Base-by-base conservation (phyloP, 2,113 vertebrate genomes). In the Ciconia boyciana region DNA sequence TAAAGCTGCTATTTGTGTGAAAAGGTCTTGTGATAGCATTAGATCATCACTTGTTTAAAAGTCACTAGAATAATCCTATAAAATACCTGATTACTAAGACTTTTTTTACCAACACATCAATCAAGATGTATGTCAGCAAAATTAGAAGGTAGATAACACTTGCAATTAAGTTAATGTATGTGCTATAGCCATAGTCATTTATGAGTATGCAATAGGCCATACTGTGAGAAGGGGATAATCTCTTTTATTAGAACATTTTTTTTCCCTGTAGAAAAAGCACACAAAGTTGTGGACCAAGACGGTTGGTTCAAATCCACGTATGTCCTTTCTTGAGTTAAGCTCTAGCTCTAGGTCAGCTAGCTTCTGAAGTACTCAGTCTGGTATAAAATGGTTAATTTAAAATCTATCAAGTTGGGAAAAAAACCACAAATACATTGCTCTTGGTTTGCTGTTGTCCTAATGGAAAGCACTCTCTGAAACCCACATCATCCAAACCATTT, bases 401-500 rank as follows among this genome's bases (percentile, higher is more conserved):
- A 69, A 66, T 28, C 22, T 54, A 6, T 62, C 24, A 29, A 21
- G 8, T 29, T 61, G 60, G 36, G 54, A 22, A 25, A 41, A 39
- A 83, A 79, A 55, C 3, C n/a, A 28, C 19, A 69, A 85, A 32
- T 11, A 16, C 2, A 3, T 19, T 84, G 31, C 9, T 81, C 70
- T 71, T 44, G 44, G 60, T 92, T 89, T 96, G 76, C 62, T 71
- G 1, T 68, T 90, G 48, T 86, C 68, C 2, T 26, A 62, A 83
- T 22, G 82, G 55, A 95, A 87, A 93, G 31, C 21, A 41, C 68
- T 65, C 70, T 84, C 68, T 64, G 69, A 94, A 91, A 97, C 72
- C 65, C 61, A 85, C 92, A 64, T 87, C 92, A 87, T 34, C 75
- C 39, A 83, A 93, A 83, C 89, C 96, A 64, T 93, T 96, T 95